Evolutionary conservation across 1,140 invertebrate genomes (phyloP), one percentile per base, ranked within the genome.

Genomic region (Drosophila seguyi): DNA sequence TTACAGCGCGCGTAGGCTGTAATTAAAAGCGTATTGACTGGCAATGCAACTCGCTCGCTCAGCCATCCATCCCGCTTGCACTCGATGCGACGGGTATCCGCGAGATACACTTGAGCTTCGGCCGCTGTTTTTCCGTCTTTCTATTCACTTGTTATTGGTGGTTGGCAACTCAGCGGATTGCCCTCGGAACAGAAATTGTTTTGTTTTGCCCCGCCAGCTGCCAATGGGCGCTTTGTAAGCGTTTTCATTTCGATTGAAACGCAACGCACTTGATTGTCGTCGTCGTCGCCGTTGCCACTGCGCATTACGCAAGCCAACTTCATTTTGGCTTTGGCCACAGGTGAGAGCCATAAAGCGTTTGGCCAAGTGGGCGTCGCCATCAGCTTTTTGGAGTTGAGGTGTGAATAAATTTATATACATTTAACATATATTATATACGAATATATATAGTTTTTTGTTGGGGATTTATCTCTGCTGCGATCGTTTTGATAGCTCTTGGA

Each of bases 21-120:
- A 88, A 88, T 88, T 88, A 88, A 88, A 88, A 90, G 85, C 86
- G 67, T 88, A 88, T 88, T 88, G 85, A 88, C 74, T 88, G 82
- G 71, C 71, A 86, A 59, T 87, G 79, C 79, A 72, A 63, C 75
- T 47, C 36, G 75, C 62, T 77, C 69, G 57, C 39, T 41, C 29
- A 14, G 27, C 60, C 22, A 52, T 22, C 83, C 61, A 39, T 88
- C 85, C 66, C 85, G 65, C 76, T 84, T 60, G 58, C 69, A 71
- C 85, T 74, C 31, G 59, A 86, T 75, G 63, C 58, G 38, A 57
- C n/a, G 52, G 18, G 34, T 68, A 77, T 67, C 62, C 47, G 31
- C 18, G 45, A 52, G 36, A 55, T 68, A 68, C 61, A 61, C 63
- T 68, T 39, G 50, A 69, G 65, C 10, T 29, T 7, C 1, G 18